phyloP scores from a whole-genome alignment of 2,797 vertebrate species.

The Orientallactaga sibirica region DNA sequence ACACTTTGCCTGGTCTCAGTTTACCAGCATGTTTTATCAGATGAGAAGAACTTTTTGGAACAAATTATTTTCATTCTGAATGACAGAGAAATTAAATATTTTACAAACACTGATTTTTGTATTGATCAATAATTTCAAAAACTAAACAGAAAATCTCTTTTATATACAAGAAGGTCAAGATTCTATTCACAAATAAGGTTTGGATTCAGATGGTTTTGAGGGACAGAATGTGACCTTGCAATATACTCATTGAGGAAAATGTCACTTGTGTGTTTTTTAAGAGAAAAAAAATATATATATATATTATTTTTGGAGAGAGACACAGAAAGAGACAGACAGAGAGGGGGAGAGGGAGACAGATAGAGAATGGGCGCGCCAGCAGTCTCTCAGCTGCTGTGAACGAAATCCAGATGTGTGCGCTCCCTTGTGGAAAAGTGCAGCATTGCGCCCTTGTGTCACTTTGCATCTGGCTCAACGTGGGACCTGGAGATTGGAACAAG shows the following conservation, averaged over 20 bases:
- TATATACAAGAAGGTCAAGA: neutral
- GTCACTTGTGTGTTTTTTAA: neutral
- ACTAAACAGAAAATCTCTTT: neutral
- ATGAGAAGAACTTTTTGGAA: neutral
- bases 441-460: too few species aligned
- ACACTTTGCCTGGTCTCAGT: neutral
- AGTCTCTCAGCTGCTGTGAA: too few species aligned
- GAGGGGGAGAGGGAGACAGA: too few species aligned
- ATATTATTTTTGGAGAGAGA: too few species aligned
- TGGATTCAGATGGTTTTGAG: neutral
- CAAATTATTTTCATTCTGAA: conserved; percentile 36
- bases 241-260: neutral
- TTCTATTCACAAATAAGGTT: conserved; percentile 6
- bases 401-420: neutral
- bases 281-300: too few species aligned
- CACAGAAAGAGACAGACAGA: too few species aligned
- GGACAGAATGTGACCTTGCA: neutral
- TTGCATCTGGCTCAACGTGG: too few species aligned
- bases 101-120: conserved; percentile 27
- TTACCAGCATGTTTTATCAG: neutral
- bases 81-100: neutral
- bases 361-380: too few species aligned
- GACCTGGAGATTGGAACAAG: too few species aligned
- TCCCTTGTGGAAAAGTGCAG: too few species aligned
- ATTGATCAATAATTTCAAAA: conserved; percentile 3